Percentiles rank a stretch among this genome's conserved stretches.
Evolutionary conservation across 2,888 invertebrate genomes (phyloP).

Genomic region (Dryobota labecula): DNA sequence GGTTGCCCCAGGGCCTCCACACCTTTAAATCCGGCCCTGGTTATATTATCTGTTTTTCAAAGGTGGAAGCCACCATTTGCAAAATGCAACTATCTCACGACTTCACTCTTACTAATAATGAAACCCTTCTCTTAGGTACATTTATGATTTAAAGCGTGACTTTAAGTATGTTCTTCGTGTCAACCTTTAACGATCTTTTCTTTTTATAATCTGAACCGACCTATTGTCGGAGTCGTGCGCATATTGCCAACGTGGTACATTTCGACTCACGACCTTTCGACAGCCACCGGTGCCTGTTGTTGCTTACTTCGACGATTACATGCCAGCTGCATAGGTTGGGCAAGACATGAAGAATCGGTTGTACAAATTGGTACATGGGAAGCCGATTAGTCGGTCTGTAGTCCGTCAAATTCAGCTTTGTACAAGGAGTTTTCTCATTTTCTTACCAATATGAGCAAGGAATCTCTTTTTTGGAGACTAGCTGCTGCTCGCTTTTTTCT

Average conservation of each 20-base stretch:
- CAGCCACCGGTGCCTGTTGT: neutral
- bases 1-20: too few species aligned
- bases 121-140: constrained; percentile 6
- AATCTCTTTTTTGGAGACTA: neutral
- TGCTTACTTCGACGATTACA: neutral
- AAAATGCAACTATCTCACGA: neutral
- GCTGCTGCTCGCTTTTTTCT: too few species aligned
- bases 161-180: constrained; percentile 61
- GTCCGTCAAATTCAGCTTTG: neutral
- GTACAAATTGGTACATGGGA: neutral
- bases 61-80: neutral
- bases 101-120: constrained; percentile 1
- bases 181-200: constrained; percentile 60
- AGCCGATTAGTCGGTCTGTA: neutral
- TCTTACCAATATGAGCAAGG: neutral
- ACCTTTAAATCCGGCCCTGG: too few species aligned
- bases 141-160: constrained; percentile 40
- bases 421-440: neutral
- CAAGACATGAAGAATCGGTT: constrained; percentile 8
- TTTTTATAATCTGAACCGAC: constrained; percentile 46
- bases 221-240: constrained; percentile 56
- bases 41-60: neutral
- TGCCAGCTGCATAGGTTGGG: constrained; percentile 19
- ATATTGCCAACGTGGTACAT: constrained; percentile 13
- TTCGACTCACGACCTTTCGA: constrained; percentile 51